These are phyloP conservation scores for Spongilla lacustris DNA, from an alignment of 37 sponge, comb jelly and placozoan genomes.

Conservation along the genomic window DNA sequence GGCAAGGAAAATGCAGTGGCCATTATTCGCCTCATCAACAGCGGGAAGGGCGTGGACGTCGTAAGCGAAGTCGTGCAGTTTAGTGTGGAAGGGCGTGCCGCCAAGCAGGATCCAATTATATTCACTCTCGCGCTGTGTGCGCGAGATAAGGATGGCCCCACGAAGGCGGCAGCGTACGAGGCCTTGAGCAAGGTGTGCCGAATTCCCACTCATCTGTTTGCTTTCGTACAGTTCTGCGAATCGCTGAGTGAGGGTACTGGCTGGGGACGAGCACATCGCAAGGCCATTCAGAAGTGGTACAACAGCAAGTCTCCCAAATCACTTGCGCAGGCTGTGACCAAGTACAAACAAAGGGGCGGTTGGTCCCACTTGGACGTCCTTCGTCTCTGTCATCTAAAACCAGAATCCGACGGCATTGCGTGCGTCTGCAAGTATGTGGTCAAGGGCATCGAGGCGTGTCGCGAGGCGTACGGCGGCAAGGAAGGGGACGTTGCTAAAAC, in stretches of 20 bases:
- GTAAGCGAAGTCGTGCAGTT: slow-evolving; percentile 64
- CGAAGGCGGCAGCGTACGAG: slow-evolving; percentile 75
- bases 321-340: slow-evolving; percentile 77
- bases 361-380: slow-evolving; percentile 77
- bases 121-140: slow-evolving; percentile 81
- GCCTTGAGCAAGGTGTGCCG: slow-evolving; percentile 63
- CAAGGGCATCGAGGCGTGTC: slow-evolving; percentile 62
- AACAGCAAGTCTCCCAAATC: slow-evolving; percentile 38
- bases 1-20: slow-evolving; percentile 68
- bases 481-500: slow-evolving; percentile 7
- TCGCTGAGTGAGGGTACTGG: slow-evolving; percentile 69
- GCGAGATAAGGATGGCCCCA: slow-evolving; percentile 37
- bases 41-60: slow-evolving; percentile 61
- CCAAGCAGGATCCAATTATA: slow-evolving; percentile 78
- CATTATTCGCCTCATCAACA: slow-evolving; percentile 49
- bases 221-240: slow-evolving; percentile 66
- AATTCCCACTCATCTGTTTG: slow-evolving; percentile 77
- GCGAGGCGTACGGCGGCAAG: slow-evolving; percentile 18
- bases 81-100: slow-evolving; percentile 67
- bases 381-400: slow-evolving; percentile 59
- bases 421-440: slow-evolving; percentile 64
- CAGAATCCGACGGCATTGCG: slow-evolving; percentile 37
- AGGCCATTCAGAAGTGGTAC: slow-evolving; percentile 71
- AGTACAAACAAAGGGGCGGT: slow-evolving; percentile 73
- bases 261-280: slow-evolving; percentile 77